phyloP scores from a whole-genome alignment of 2,888 invertebrate genomes.

The Drosophila anceps region DNA sequence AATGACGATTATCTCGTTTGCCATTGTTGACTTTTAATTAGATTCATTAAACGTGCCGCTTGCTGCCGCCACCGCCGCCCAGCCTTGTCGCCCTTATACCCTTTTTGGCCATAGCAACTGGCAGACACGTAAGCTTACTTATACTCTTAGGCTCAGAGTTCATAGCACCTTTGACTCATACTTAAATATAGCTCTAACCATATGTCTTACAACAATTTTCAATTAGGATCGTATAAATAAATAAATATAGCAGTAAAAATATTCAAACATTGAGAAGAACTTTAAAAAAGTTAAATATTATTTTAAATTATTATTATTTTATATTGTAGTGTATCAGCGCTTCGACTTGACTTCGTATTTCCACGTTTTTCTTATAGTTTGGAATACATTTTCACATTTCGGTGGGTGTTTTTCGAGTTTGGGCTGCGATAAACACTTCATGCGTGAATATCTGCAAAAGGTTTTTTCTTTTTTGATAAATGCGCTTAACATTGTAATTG shows the following conservation, averaged over 20 bases:
- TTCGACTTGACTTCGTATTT: constrained; percentile 17
- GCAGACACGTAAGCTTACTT: not conserved
- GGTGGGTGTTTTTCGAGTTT: constrained; percentile 72
- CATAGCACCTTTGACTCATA: not conserved
- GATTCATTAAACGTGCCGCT: constrained; percentile 82
- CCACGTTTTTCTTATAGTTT: constrained; percentile 33
- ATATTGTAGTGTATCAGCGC: constrained; percentile 10
- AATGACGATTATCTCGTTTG: constrained; percentile 77
- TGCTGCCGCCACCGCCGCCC: constrained; percentile 29
- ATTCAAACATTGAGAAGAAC: not conserved
- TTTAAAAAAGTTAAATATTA: too few relatives aligned
- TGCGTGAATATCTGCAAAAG: constrained; percentile 80
- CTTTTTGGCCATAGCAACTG: not conserved
- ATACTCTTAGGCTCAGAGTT: constrained; percentile 11
- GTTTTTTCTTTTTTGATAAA: constrained; percentile 62
- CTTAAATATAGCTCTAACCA: not conserved
- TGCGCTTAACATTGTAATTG: constrained; percentile 56
- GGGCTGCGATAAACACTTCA: constrained; percentile 80
- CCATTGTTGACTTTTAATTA: constrained; percentile 83
- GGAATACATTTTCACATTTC: constrained; percentile 66
- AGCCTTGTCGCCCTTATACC: constrained; percentile 11
- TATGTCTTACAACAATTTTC: too few relatives aligned
- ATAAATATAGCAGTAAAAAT: too few relatives aligned
- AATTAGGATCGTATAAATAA: too few relatives aligned
- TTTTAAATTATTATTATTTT: constrained; percentile 5